Conservation (phyloP, 2,113 vertebrate species). For the Uria aalge region DNA sequence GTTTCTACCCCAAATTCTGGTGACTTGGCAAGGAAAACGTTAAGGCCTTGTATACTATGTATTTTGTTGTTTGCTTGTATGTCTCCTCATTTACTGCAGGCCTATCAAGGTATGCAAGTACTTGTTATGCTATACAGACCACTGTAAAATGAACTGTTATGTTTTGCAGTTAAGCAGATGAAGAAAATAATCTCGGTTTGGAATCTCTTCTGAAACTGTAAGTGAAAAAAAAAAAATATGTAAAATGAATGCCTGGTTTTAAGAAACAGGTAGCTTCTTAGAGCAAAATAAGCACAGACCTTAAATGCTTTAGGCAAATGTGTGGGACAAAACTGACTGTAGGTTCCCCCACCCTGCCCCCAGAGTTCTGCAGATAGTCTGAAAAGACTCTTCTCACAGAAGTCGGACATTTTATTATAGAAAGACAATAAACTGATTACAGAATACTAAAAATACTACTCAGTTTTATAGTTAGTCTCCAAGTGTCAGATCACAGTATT, state of each 20-base stretch:
- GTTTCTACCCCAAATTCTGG: background rate
- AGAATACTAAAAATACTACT: background rate
- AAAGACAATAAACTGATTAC: background rate
- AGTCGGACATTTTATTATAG: background rate
- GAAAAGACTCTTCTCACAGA: constrained; percentile 16
- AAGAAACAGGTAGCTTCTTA: constrained; percentile 35
- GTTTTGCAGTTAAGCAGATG: background rate
- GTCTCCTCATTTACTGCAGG: background rate
- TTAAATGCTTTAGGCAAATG: constrained; percentile 3
- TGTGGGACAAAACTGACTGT: constrained; percentile 34
- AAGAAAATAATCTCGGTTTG: constrained; percentile 52
- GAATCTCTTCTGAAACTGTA: constrained; percentile 56
- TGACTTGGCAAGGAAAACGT: background rate
- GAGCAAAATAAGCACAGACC: background rate
- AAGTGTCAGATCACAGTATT: background rate
- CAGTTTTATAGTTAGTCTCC: background rate
- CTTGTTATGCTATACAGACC: background rate
- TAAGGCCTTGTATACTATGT: background rate
- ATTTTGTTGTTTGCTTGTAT: background rate
- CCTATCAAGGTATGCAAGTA: background rate
- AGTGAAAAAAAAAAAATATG: background rate
- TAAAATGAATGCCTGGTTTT: constrained; percentile 27
- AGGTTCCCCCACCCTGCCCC: background rate
- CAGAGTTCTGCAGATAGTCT: constrained; percentile 34
- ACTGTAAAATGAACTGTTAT: background rate